phyloP scores from a whole-genome alignment of 1,140 invertebrate species.

The Solenopsis fugax region DNA sequence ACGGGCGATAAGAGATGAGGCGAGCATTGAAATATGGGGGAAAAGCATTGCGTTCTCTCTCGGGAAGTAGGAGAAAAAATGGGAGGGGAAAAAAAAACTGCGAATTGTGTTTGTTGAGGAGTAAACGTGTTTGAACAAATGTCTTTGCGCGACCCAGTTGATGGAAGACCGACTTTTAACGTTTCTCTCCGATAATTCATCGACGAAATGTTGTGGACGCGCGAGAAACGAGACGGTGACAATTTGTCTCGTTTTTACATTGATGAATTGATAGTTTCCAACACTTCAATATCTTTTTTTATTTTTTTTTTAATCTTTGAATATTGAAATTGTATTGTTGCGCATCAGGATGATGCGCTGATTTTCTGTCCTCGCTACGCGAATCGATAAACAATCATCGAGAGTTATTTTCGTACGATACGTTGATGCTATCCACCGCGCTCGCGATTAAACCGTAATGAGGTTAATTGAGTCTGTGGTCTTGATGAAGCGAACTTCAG shows the following conservation, averaged over 20 bases:
- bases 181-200: neutral
- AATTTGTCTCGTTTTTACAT: neutral
- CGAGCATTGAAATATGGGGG: slow-evolving; percentile 1
- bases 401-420: slow-evolving; percentile 26
- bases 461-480: slow-evolving; percentile 49
- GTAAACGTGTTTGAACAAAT: slow-evolving; percentile 47
- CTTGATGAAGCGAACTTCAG: slow-evolving; percentile 26
- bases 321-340: neutral
- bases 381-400: slow-evolving; percentile 18
- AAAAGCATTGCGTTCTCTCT: neutral
- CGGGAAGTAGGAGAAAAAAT: neutral
- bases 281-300: neutral
- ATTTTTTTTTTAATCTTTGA: neutral
- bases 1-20: slow-evolving; percentile 21
- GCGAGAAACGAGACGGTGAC: neutral
- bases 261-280: neutral
- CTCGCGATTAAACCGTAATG: slow-evolving; percentile 40
- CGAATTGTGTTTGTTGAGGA: slow-evolving; percentile 25
- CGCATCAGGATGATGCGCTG: neutral
- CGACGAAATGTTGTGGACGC: neutral
- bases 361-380: neutral
- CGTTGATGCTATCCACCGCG: neutral
- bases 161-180: slow-evolving; percentile 3
- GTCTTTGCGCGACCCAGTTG: slow-evolving; percentile 8
- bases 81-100: neutral